Conservation (phyloP, 2,888 invertebrate genomes). For the Mellilla xanthometata region DNA sequence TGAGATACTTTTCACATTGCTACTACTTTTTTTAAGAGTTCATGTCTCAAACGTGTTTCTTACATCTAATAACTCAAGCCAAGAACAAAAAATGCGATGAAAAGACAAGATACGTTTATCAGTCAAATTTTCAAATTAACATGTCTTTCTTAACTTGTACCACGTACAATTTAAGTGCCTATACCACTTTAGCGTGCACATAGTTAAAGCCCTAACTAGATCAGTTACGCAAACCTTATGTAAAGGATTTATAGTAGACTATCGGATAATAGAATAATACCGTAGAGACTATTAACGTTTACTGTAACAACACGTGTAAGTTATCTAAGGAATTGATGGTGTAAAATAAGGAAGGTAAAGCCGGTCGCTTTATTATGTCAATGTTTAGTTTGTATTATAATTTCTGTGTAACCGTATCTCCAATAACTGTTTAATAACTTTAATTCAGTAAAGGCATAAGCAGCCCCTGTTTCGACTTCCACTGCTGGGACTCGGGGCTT, state of each 20-base stretch:
- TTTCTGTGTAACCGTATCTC: too few relatives aligned
- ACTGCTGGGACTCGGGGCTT: too few relatives aligned
- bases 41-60: too few relatives aligned
- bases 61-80: too few relatives aligned
- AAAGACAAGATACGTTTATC: too few relatives aligned
- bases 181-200: constrained; percentile 3
- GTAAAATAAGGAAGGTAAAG: constrained; percentile 4
- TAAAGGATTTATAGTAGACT: constrained; percentile 19
- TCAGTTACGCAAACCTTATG: constrained; percentile 21
- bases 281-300: constrained; percentile 6
- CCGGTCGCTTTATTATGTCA: neutral
- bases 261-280: constrained; percentile 17
- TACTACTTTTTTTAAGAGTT: too few relatives aligned
- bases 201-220: constrained; percentile 14
- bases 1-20: too few relatives aligned
- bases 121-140: too few relatives aligned
- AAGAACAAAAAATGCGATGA: too few relatives aligned
- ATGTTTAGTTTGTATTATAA: neutral
- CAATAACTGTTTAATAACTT: too few relatives aligned
- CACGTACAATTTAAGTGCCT: constrained; percentile 1
- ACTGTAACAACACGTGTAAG: neutral
- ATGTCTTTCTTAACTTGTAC: neutral
- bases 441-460: too few relatives aligned
- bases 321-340: constrained; percentile 8
- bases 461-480: too few relatives aligned